Evolutionary conservation across 2,888 invertebrate genomes (phyloP), one percentile per base, ranked within the genome.

Genomic region (Cynaeus angustus): DNA sequence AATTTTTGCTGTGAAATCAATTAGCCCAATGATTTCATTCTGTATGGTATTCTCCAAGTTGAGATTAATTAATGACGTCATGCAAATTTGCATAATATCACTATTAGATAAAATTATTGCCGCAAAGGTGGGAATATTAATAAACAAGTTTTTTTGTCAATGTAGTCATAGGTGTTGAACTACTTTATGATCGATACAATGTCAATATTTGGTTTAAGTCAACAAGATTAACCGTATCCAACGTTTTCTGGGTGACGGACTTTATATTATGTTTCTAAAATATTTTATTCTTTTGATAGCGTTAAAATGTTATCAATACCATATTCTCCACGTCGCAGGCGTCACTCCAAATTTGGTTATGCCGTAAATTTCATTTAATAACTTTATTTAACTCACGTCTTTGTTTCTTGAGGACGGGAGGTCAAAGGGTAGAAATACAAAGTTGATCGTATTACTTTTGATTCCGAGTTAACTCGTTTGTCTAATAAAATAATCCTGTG

Each of bases 361-460:
- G 55, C 37, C 55, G 55, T 55, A 55, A 55, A 55, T 55, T 55
- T 14, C 37, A 14, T 38, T 12, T 55, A 37, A 55, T 55, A 55
- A 55, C 55, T 55, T 53, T 55, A 55, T 55, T 55, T 53, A 3
- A 6, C 33, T 12, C 50, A 52, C 26, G n/a, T 33, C 33, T 33
- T 33, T 21, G 21, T 21, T 21, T 4, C 21, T 21, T 21, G 21
- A 21, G 1, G 2, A 21, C 21, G 4, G 1, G 21, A 21, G 21
- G 21, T 21, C 21, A 21, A 21, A 21, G 21, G 21, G 21, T 21
- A 21, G 21, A 21, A 21, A 21, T 21, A 4, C 21, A 21, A 21
- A 21, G 28, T 28, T 28, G 28, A 28, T 28, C 7, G 4, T 28
- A 28, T 7, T 28, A 28, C 28, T 7, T 21, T 48, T 16, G 48